These are phyloP conservation scores for Hepsetus odoe DNA, from an alignment of 2,113 vertebrate species.

Conservation along the genomic window DNA sequence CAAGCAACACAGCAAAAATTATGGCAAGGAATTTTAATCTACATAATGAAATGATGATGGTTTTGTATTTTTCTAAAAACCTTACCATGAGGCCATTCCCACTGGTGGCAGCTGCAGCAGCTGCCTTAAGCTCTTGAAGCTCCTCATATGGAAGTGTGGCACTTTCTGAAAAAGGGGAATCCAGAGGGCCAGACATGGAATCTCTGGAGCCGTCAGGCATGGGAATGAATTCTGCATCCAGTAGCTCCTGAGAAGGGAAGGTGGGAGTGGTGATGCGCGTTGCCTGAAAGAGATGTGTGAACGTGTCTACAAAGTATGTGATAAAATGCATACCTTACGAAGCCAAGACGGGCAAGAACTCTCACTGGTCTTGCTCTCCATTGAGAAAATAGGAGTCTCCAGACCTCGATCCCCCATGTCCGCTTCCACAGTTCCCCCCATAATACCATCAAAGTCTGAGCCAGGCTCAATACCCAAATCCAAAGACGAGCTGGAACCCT, in stretches of 20 bases:
- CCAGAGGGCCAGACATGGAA: constrained; percentile 51
- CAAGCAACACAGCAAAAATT: background rate
- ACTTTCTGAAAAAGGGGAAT: constrained; percentile 64
- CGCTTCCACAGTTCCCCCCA: constrained; percentile 92
- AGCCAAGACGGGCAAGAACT: constrained; percentile 97
- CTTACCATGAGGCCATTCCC: constrained; percentile 69
- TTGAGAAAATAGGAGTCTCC: constrained; percentile 78
- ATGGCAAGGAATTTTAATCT: background rate
- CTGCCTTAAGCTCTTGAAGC: constrained; percentile 85
- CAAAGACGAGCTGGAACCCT: constrained; percentile 78
- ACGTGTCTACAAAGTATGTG: background rate
- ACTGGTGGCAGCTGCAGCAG: constrained; percentile 71
- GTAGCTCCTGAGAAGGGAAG: constrained; percentile 82
- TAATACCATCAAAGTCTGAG: constrained; percentile 83
- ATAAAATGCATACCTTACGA: constrained; percentile 79
- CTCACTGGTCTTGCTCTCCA: constrained; percentile 78
- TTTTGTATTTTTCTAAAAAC: background rate
- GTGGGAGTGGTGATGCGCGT: background rate
- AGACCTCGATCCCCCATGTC: constrained; percentile 81
- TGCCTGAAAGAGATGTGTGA: background rate
- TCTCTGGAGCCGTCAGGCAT: constrained; percentile 79
- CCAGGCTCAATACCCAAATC: constrained; percentile 83
- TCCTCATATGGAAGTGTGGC: constrained; percentile 80
- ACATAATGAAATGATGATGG: too few species aligned
- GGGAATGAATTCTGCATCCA: constrained; percentile 95